Base-by-base conservation (phyloP, 2,888 invertebrate genomes). In the Choristoneura rosaceana region DNA sequence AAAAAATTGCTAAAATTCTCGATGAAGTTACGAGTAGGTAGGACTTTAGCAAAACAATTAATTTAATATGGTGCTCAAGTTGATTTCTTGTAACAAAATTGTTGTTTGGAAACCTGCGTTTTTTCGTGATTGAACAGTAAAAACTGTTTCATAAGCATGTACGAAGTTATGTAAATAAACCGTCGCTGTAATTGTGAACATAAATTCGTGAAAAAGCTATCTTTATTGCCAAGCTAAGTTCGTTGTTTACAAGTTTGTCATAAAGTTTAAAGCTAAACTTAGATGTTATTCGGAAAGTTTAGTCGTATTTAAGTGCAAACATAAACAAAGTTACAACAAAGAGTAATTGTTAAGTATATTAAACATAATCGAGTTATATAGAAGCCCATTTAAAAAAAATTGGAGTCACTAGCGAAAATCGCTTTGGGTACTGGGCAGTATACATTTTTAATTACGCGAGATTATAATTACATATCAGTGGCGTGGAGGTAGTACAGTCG, bases 261-360 rank as follows among this genome's bases (percentile, higher is more conserved):
- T 59, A 65, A 71, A 73, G 15, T 73, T 74, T 70, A 9, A 47
- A 47, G 63, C 14, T 47, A 34, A 63, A 63, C 43, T 45, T 47
- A 63, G 50, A 50, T 64, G 61, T 64, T 64, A 47, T 64, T 34
- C 34, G 15, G 12, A 50, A 64, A 50, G 15, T 50, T 64, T 34
- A 14, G 61, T 61, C 38, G n/a, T 41, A 61, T 50, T 45, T 50
- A 47, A 33, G 15, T n/a, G 15, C 5, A 2, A 50, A 34, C 47
- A 25, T 17, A 34, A n/a, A 25, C 9, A 12, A 55, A 55, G 25
- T 12, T 55, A 25, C 55, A 61, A 55, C 63, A 34, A 66, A 62
- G 61, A 66, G 34, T 67, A 61, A 52, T 43, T 66, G 52, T 55
- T 61, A 43, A 25, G 25, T 25, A 25, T 25, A 2, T 0, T 17